Percentiles rank a stretch among this genome's conserved stretches.
Conservation (phyloP, 2,797 vertebrate genomes). For the Channa striata region DNA sequence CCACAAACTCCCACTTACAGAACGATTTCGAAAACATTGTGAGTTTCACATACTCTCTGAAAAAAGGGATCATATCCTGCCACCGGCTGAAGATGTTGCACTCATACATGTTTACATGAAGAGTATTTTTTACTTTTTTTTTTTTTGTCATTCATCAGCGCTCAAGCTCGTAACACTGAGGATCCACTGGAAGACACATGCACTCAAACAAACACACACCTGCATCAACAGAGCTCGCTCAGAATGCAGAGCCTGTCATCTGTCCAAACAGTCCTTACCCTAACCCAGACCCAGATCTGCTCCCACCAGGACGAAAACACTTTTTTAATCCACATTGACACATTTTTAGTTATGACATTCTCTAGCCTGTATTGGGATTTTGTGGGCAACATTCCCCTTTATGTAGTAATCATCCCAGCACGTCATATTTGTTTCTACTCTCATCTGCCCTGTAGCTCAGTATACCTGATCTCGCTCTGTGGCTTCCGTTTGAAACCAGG, state of each 20-base stretch:
- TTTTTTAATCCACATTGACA: constrained; percentile 59
- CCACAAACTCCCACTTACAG: not conserved
- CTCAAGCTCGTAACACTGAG: constrained; percentile 29
- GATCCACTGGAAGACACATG: constrained; percentile 36
- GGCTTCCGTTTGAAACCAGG: not conserved
- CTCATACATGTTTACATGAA: not conserved
- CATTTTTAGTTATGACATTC: constrained; percentile 24
- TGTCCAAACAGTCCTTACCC: constrained; percentile 76
- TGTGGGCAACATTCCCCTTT: no score
- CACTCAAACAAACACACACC: constrained; percentile 70
- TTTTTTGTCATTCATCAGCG: constrained; percentile 13
- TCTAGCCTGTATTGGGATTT: not conserved
- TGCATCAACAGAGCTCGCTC: constrained; percentile 79
- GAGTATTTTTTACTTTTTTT: no score
- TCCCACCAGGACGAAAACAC: constrained; percentile 61
- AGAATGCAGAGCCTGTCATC: constrained; percentile 71
- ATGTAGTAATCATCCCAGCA: no score
- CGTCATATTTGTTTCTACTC: no score
- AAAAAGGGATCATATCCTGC: no score
- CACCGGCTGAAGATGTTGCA: not conserved
- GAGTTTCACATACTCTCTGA: not conserved
- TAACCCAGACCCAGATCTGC: constrained; percentile 65
- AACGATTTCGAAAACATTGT: not conserved
- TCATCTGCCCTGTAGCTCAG: no score
- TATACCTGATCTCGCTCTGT: not conserved